Evolutionary conservation across 2,888 invertebrate genomes (phyloP).

Genomic region (Ophioninae sp.): DNA sequence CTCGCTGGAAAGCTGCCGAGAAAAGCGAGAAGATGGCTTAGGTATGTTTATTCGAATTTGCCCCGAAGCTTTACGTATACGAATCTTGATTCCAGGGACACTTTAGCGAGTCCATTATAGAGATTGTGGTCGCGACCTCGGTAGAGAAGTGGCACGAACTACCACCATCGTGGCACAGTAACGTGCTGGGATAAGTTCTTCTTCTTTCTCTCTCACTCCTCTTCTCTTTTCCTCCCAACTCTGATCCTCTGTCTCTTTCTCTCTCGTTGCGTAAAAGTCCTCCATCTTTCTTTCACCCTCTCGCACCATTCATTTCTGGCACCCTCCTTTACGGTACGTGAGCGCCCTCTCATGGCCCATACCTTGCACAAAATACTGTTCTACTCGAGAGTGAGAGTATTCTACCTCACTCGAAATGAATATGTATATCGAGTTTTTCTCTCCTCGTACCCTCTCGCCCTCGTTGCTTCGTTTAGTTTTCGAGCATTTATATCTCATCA

Average conservation of each 20-base stretch:
- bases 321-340: slow-evolving; percentile 51
- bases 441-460: slow-evolving; percentile 56
- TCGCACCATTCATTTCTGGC: slow-evolving; percentile 60
- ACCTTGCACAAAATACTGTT: slow-evolving; percentile 34
- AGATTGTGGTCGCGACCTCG: slow-evolving; percentile 78
- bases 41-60: slow-evolving; percentile 61
- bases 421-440: slow-evolving; percentile 11
- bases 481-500: slow-evolving; percentile 32
- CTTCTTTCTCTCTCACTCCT: slow-evolving; percentile 62
- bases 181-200: slow-evolving; percentile 66
- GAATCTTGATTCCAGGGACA: slow-evolving; percentile 67
- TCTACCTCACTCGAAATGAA: slow-evolving; percentile 32
- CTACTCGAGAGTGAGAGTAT: slow-evolving; percentile 46
- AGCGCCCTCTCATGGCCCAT: slow-evolving; percentile 30
- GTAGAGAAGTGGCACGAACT: slow-evolving; percentile 26
- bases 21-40: slow-evolving; percentile 14
- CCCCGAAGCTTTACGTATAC: slow-evolving; percentile 45
- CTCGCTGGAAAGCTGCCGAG: slow-evolving; percentile 17
- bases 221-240: slow-evolving; percentile 62
- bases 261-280: slow-evolving; percentile 63
- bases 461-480: slow-evolving; percentile 11
- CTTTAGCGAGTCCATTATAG: slow-evolving; percentile 79
- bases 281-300: slow-evolving; percentile 64
- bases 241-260: slow-evolving; percentile 61
- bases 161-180: slow-evolving; percentile 42